These are phyloP conservation scores for Tiliqua scincoides DNA, from an alignment of 2,113 vertebrate genomes.

Conservation along the genomic window DNA sequence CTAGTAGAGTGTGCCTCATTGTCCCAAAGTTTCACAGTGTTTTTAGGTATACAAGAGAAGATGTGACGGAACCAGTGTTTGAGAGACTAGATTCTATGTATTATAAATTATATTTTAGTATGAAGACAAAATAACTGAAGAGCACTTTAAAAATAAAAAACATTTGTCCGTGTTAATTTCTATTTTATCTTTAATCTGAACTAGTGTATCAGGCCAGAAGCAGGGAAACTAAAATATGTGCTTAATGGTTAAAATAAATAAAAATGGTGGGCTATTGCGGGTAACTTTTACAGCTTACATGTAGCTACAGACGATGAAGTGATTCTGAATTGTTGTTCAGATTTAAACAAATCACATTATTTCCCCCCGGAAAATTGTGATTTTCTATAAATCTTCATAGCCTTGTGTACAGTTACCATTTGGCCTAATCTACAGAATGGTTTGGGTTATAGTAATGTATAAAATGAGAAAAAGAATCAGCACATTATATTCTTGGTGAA, in stretches of 20 bases:
- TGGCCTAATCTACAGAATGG: constrained; percentile 72
- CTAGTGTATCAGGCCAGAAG: constrained; percentile 69
- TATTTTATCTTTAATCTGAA: constrained; percentile 44
- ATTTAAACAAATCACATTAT: constrained; percentile 65
- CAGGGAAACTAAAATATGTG: constrained; percentile 69
- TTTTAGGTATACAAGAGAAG: neutral
- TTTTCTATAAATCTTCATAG: constrained; percentile 80
- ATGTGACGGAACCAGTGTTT: neutral
- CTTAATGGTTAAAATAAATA: constrained; percentile 52
- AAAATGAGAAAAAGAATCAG: constrained; percentile 49
- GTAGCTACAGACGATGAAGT: constrained; percentile 73
- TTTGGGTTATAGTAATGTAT: constrained; percentile 71
- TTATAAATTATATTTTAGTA: constrained; percentile 11
- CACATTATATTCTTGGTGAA: constrained; percentile 67
- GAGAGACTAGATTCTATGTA: constrained; percentile 24
- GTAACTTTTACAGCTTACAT: constrained; percentile 77
- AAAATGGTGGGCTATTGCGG: constrained; percentile 68
- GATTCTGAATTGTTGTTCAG: constrained; percentile 62
- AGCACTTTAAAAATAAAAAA: constrained; percentile 59
- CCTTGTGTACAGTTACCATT: constrained; percentile 81
- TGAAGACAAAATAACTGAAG: constrained; percentile 46
- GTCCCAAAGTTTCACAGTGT: neutral
- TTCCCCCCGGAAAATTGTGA: constrained; percentile 65
- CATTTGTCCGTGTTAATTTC: constrained; percentile 42
- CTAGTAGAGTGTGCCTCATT: neutral